A percentile compares a stretch with the other conserved stretches of the same genome.
These are phyloP conservation scores for Gari tellinella DNA, from an alignment of 2,888 invertebrate species.

Conservation along the genomic window DNA sequence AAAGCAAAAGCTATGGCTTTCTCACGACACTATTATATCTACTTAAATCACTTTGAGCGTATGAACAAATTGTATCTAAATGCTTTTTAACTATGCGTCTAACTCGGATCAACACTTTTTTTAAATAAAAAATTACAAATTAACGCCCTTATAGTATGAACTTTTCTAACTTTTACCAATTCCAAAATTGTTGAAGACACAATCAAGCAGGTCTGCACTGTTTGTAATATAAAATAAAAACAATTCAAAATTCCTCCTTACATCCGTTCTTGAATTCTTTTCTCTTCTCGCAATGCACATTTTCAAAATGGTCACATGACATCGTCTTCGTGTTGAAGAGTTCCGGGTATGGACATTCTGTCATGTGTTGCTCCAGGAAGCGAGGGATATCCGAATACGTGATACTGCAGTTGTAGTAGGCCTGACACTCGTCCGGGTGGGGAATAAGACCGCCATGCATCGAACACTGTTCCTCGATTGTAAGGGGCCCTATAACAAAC, in stretches of 20 bases:
- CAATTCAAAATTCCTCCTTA: slow-evolving; percentile 16
- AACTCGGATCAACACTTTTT: no score
- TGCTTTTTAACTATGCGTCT: no score
- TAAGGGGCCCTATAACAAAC: slow-evolving; percentile 38
- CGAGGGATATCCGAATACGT: slow-evolving; percentile 39
- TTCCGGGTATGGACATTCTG: slow-evolving; percentile 74
- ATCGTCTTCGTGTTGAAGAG: slow-evolving; percentile 66
- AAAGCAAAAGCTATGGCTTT: no score
- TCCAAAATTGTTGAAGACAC: no score
- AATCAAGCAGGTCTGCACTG: no score
- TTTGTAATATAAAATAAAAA: no score
- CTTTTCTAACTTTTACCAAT: no score
- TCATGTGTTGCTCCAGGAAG: slow-evolving; percentile 59
- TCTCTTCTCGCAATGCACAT: slow-evolving; percentile 69
- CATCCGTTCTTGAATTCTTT: slow-evolving; percentile 56
- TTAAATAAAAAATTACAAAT: no score
- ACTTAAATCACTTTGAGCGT: no score
- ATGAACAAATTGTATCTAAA: no score
- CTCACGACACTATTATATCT: no score
- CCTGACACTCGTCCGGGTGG: slow-evolving; percentile 74
- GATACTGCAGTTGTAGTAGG: slow-evolving; percentile 74
- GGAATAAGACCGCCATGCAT: slow-evolving; percentile 48
- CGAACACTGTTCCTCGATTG: slow-evolving; percentile 53
- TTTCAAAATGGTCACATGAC: slow-evolving; percentile 71
- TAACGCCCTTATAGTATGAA: no score